Evolutionary conservation across 2,797 vertebrate species (phyloP), one percentile per base, ranked within the genome.

Genomic region (Hipposideros larvatus): DNA sequence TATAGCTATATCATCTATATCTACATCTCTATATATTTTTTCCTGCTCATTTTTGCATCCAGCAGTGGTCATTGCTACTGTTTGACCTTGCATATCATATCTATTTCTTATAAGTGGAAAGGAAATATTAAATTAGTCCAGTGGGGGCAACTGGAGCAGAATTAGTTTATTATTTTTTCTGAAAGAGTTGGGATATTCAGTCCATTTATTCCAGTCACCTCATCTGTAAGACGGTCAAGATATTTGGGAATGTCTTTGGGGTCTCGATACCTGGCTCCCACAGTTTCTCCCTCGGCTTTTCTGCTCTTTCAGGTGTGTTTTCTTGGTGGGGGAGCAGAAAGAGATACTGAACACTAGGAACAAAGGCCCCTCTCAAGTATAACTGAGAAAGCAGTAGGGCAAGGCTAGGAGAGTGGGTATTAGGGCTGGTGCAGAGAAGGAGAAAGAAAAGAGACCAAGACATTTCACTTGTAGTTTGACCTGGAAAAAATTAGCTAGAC

Each of bases 51-150:
- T 94, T 94, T 89, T 15, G 63, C 48, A 78, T 43, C 31, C 34
- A 80, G 31, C 9, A 82, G 11, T 46, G 18, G 16, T n/a, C 15
- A 82, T 68, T 90, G 53, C 28, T 41, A 18, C 61, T 86, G 4
- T 71, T 43, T 82, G 59, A 78, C 57, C 43, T 93, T 65, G 82
- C 92, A 37, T 37, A 84, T 22, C 24, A 7, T 31, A 51, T 59
- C 31, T 86, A 19, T 96, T 71, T 97, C 83, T 96, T 80, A 86
- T 1, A 37, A 51, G 5, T 59, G 1, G 74, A 41, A 74, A 53
- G 70, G 31, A 93, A 96, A 85, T 90, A 68, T 10, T 80, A 87
- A 85, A 63, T 85, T 84, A 61, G 59, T 70, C 15, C 63, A 37
- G 28, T 34, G 8, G 14, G 14, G 53, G 71, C 34, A 93, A 28